Evolutionary conservation across 2,797 vertebrate species (phyloP), one percentile per base, ranked within the genome.

Genomic region (Moxostoma hubbsi): DNA sequence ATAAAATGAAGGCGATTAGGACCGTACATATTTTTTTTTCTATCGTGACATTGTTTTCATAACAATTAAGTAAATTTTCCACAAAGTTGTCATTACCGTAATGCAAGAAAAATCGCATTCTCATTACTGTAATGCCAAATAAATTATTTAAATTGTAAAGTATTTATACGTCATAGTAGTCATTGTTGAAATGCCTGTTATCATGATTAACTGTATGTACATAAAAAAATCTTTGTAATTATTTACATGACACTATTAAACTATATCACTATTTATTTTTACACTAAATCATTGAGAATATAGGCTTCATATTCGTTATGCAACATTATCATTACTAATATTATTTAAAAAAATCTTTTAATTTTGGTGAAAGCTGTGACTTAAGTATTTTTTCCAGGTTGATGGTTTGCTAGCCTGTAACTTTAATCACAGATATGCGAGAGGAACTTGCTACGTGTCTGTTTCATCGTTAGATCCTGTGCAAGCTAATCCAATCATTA

Each of bases 181-280:
- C 9, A 10, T 47, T 70, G 36, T 46, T 71, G 36, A 45, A 71
- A 36, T 71, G 68, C 68, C 54, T 71, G 10, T 58, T 46, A 57
- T 46, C 15, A 16, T 24, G 18, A 24, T 36, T 4, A 36, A 36
- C 36, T 36, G 36, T 36, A 36, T 36, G 36, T 36, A 36, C 4
- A 36, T 36, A 36, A 36, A 4, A 3, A 36, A 36, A 36, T 36
- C 36, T 36, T 36, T 36, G 24, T 24, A 36, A 36, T 36, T 36
- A 36, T 36, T 36, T 36, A 36, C 36, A 36, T 36, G 4, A 36
- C 36, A 36, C 36, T 36, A 36, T 36, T 36, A 36, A 36, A 36
- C 36, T 36, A 36, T 36, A 36, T 24, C 24, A 24, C 24, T 24
- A 24, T 36, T 36, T 36, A 36, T 36, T 36, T 36, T 36, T 36